These are phyloP conservation scores for Sinhomidia bicolor DNA, from an alignment of 2,888 invertebrate genomes.

Conservation along the genomic window DNA sequence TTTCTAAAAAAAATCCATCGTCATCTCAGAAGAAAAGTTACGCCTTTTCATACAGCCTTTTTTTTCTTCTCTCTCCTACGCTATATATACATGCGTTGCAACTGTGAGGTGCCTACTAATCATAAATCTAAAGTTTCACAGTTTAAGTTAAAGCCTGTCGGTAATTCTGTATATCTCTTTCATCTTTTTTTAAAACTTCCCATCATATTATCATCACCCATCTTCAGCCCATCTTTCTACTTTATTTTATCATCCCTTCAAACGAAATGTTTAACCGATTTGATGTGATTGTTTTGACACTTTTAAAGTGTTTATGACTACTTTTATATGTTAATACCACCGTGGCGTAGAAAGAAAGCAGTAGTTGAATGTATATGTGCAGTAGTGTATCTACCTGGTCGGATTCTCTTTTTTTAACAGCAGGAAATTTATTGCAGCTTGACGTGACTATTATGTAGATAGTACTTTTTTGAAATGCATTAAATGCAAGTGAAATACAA, in stretches of 20 bases:
- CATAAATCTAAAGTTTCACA: constrained; percentile 15
- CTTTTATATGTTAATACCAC: constrained; percentile 38
- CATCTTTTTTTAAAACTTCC: constrained; percentile 24
- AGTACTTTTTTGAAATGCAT: neutral
- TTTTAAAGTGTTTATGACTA: constrained; percentile 48
- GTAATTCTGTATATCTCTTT: constrained; percentile 10
- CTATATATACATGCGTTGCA: neutral
- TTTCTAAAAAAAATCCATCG: neutral
- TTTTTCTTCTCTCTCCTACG: neutral
- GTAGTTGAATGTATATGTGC: neutral
- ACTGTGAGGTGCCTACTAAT: neutral
- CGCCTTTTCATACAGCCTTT: neutral
- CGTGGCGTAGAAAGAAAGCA: neutral
- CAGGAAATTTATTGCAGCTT: neutral
- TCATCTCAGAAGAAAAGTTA: neutral
- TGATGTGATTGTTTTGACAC: constrained; percentile 46
- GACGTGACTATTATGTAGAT: no score
- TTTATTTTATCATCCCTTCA: neutral
- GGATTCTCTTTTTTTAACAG: neutral
- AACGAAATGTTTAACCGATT: constrained; percentile 18
- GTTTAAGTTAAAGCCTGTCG: neutral
- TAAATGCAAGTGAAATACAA: neutral
- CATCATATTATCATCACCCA: constrained; percentile 44
- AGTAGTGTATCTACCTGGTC: neutral
- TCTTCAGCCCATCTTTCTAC: neutral